A percentile compares a stretch with the other conserved stretches of the same genome.
Evolutionary conservation across 2,888 invertebrate species (phyloP).

Genomic region (Drosophila leonis): DNA sequence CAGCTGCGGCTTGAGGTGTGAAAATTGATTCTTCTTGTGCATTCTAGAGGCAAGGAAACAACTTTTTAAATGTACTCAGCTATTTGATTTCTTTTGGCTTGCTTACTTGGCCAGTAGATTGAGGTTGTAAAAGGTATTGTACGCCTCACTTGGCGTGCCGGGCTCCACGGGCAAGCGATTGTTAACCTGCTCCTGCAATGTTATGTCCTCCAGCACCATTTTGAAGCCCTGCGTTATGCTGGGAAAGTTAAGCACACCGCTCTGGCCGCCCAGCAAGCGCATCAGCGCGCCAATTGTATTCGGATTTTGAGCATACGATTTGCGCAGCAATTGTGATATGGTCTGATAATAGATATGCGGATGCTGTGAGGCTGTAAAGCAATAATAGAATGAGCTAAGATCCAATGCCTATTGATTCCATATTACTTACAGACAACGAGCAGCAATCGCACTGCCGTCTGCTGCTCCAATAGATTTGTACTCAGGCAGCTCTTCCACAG

Average conservation of each 20-base stretch:
- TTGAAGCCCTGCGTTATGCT: slow-evolving; percentile 83
- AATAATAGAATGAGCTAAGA: neutral
- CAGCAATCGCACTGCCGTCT: slow-evolving; percentile 88
- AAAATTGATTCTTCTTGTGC: slow-evolving; percentile 79
- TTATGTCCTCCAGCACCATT: slow-evolving; percentile 83
- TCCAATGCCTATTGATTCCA: neutral
- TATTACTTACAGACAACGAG: slow-evolving; percentile 86
- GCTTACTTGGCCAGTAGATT: slow-evolving; percentile 85
- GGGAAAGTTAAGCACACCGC: slow-evolving; percentile 83
- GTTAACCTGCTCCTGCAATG: slow-evolving; percentile 83
- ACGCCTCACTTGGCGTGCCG: slow-evolving; percentile 77
- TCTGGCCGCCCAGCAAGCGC: slow-evolving; percentile 83
- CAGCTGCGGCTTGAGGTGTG: slow-evolving; percentile 76
- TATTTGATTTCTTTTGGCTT: too few species aligned
- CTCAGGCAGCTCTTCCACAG: slow-evolving; percentile 86
- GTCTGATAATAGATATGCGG: slow-evolving; percentile 85
- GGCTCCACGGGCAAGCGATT: slow-evolving; percentile 72
- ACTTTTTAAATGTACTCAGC: too few species aligned
- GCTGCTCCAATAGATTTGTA: slow-evolving; percentile 86
- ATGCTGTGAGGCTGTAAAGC: slow-evolving; percentile 80
- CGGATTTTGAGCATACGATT: slow-evolving; percentile 76
- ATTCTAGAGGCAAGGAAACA: slow-evolving; percentile 63
- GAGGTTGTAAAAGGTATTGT: slow-evolving; percentile 86
- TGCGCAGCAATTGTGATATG: slow-evolving; percentile 83
- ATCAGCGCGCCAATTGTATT: slow-evolving; percentile 84